Evolutionary conservation across 2,797 vertebrate genomes (phyloP).

Genomic region (Sebastes steindachneri): DNA sequence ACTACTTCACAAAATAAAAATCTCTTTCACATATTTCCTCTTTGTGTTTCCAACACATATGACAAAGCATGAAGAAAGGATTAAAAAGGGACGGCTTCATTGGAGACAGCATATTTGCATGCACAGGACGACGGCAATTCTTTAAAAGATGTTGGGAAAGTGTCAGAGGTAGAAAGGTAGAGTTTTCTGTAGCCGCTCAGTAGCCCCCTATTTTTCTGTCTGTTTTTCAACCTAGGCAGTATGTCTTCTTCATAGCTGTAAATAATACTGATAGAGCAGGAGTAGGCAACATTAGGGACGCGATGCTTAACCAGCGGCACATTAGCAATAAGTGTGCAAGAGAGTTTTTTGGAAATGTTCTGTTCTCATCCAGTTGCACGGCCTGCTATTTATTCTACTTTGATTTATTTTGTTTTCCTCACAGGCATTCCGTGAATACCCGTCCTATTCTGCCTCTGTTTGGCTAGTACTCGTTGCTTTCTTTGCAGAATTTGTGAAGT

Average conservation of each 20-base stretch:
- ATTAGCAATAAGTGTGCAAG: too few relatives aligned
- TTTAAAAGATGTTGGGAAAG: background rate
- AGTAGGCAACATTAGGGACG: too few relatives aligned
- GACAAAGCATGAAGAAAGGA: background rate
- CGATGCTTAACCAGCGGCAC: too few relatives aligned
- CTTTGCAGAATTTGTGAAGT: too few relatives aligned
- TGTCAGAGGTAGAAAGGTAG: background rate
- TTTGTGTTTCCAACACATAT: background rate
- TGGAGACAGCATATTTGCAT: background rate
- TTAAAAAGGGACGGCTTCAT: background rate
- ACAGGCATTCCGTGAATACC: too few relatives aligned
- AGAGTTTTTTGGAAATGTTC: too few relatives aligned
- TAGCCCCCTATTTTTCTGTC: background rate
- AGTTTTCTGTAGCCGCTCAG: background rate
- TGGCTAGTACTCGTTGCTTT: too few relatives aligned
- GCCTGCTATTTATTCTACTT: too few relatives aligned
- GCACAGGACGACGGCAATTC: background rate
- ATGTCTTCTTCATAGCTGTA: background rate
- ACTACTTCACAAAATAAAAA: background rate
- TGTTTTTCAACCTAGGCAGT: background rate
- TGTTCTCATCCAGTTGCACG: too few relatives aligned
- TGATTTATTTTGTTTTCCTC: too few relatives aligned
- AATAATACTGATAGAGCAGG: background rate
- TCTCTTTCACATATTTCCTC: background rate
- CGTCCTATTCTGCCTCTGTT: too few relatives aligned